phyloP scores from a whole-genome alignment of 2,888 invertebrate genomes.

The Vandiemenella viatica region DNA sequence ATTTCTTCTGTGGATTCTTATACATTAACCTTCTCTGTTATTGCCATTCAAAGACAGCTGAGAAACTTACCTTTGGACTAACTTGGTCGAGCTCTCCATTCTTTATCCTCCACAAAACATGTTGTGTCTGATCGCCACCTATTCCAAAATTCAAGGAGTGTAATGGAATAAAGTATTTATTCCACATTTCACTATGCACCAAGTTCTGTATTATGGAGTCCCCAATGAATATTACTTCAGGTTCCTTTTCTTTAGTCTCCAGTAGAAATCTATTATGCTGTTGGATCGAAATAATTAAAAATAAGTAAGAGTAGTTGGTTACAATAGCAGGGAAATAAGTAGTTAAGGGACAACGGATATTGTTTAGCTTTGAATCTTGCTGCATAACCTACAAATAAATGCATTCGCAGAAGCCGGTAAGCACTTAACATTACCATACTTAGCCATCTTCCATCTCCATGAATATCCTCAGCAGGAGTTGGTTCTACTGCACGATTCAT shows the following conservation, averaged over 20 bases:
- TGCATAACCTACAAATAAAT: neutral
- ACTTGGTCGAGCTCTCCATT: conserved; percentile 83
- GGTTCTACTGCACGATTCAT: conserved; percentile 65
- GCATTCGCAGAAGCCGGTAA: neutral
- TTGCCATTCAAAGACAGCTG: too few species aligned
- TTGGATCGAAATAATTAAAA: too few species aligned
- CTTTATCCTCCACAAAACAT: conserved; percentile 77
- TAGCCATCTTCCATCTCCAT: conserved; percentile 77
- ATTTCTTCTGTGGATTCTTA: too few species aligned
- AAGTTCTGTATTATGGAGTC: conserved; percentile 75
- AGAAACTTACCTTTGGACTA: conserved; percentile 57
- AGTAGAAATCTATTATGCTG: conserved; percentile 75
- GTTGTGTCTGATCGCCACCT: conserved; percentile 72
- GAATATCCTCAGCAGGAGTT: conserved; percentile 53
- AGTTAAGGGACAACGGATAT: neutral
- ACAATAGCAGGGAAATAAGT: neutral
- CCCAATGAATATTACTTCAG: conserved; percentile 81
- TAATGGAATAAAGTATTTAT: conserved; percentile 77
- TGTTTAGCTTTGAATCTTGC: neutral
- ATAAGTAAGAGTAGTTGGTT: conserved; percentile 20
- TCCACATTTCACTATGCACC: conserved; percentile 75
- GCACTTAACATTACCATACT: conserved; percentile 49
- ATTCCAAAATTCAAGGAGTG: conserved; percentile 87
- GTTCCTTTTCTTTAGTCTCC: conserved; percentile 78
- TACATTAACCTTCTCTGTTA: too few species aligned